Conservation (phyloP, 2,888 invertebrate species). For the Sesia apiformis region DNA sequence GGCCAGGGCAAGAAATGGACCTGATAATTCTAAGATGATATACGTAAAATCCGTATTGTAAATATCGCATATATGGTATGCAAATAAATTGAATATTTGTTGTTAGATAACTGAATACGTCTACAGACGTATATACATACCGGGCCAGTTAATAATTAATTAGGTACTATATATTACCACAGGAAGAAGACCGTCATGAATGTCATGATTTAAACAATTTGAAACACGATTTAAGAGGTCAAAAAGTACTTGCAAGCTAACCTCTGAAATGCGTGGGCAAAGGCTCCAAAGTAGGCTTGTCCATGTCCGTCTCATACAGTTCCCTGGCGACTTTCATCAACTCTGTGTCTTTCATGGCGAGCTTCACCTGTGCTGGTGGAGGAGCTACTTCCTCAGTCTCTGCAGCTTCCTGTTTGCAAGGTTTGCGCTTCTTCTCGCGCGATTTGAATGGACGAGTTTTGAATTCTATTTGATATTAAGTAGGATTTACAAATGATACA, state of each 20-base stretch:
- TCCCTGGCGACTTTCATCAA: slow-evolving; percentile 55
- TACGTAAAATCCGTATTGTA: too few relatives aligned
- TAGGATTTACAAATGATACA: not conserved
- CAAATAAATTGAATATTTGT: too few relatives aligned
- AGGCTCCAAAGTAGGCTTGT: slow-evolving; percentile 45
- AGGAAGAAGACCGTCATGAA: too few relatives aligned
- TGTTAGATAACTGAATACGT: too few relatives aligned
- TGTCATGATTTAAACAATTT: too few relatives aligned
- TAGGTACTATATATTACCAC: too few relatives aligned
- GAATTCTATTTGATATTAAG: slow-evolving; percentile 26
- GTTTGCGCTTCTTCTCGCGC: slow-evolving; percentile 34
- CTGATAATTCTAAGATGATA: too few relatives aligned
- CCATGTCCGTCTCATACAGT: slow-evolving; percentile 44
- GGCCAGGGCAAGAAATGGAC: too few relatives aligned
- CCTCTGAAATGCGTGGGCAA: slow-evolving; percentile 47
- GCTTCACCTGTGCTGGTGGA: slow-evolving; percentile 22
- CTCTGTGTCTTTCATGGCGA: slow-evolving; percentile 62
- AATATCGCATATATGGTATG: too few relatives aligned
- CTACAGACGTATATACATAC: too few relatives aligned
- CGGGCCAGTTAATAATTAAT: too few relatives aligned
- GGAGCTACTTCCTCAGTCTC: slow-evolving; percentile 14
- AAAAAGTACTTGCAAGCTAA: slow-evolving; percentile 23
- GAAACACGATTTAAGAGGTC: too few relatives aligned
- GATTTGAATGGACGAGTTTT: slow-evolving; percentile 52
- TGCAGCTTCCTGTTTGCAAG: slow-evolving; percentile 19